Conservation (phyloP, 2,797 vertebrate species). For the Sylvia borin region DNA sequence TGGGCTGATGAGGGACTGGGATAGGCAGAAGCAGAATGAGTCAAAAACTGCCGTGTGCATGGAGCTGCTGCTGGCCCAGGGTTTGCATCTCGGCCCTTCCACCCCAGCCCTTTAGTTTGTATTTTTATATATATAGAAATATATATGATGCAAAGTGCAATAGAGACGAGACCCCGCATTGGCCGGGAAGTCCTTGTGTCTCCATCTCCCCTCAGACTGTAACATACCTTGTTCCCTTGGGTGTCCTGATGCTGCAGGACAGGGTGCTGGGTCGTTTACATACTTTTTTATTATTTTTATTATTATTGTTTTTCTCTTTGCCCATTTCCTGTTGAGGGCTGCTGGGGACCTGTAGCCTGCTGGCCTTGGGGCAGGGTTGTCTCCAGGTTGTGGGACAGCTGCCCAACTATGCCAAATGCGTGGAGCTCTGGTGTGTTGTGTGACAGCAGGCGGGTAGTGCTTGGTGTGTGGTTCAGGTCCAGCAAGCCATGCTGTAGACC, state of each 20-base stretch:
- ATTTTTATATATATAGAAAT: constrained; percentile 65
- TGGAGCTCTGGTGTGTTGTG: background rate
- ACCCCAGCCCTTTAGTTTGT: constrained; percentile 57
- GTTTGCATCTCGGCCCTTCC: constrained; percentile 36
- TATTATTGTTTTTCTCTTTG: background rate
- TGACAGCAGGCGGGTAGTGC: fast-evolving
- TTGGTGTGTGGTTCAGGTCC: fast-evolving
- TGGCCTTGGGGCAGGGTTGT: background rate
- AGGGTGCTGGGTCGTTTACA: constrained; percentile 43
- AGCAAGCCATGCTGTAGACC: fast-evolving
- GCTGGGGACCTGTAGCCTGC: background rate
- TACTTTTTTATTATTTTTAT: background rate
- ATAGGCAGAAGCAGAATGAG: background rate
- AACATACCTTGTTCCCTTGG: constrained; percentile 17
- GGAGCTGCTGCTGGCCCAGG: constrained; percentile 13
- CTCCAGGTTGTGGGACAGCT: background rate
- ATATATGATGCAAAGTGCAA: constrained; percentile 72
- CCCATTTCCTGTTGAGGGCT: background rate
- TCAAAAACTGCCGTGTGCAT: background rate
- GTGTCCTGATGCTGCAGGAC: constrained; percentile 12
- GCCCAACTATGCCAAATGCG: constrained; percentile 34
- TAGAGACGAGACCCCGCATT: constrained; percentile 48
- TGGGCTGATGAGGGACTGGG: background rate
- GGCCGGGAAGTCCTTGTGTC: constrained; percentile 43
- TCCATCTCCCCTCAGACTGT: constrained; percentile 53